phyloP scores from a whole-genome alignment of 2,797 vertebrate species.

The Apogon hyalosoma region DNA sequence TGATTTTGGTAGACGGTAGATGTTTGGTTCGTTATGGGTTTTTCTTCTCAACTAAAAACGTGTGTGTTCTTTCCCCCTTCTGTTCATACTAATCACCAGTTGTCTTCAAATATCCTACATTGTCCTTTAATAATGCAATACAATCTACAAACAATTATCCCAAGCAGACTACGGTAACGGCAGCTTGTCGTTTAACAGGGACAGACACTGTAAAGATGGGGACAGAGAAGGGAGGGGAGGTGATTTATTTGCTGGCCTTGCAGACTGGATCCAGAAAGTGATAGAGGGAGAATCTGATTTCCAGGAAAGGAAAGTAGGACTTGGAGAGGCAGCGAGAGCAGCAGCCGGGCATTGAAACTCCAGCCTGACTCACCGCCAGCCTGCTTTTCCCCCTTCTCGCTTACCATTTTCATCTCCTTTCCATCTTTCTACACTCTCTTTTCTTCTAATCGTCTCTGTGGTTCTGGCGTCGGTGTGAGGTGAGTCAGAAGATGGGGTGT shows the following conservation, averaged over 20 bases:
- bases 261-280: constrained; percentile 32
- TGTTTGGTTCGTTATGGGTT: no score
- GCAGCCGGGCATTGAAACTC: not conserved
- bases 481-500: constrained; percentile 55
- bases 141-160: no score
- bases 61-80: no score
- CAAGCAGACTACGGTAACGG: no score
- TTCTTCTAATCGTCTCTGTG: constrained; percentile 44
- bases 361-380: constrained; percentile 10
- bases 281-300: constrained; percentile 37
- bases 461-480: constrained; percentile 45
- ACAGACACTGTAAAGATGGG: constrained; percentile 16
- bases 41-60: no score
- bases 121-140: no score
- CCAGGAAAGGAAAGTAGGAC: constrained; percentile 15
- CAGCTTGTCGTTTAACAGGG: constrained; percentile 1
- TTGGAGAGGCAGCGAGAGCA: constrained; percentile 4
- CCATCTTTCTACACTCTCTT: constrained; percentile 24
- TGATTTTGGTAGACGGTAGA: no score
- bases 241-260: constrained; percentile 32
- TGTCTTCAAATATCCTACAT: no score
- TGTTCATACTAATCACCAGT: no score
- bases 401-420: constrained; percentile 12
- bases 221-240: constrained; percentile 14
- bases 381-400: not conserved